A percentile compares a stretch with the other conserved stretches of the same genome.
Evolutionary conservation across 37 sponge, comb jelly and placozoan genomes (phyloP).

Genomic region (Axinella damicornis): DNA sequence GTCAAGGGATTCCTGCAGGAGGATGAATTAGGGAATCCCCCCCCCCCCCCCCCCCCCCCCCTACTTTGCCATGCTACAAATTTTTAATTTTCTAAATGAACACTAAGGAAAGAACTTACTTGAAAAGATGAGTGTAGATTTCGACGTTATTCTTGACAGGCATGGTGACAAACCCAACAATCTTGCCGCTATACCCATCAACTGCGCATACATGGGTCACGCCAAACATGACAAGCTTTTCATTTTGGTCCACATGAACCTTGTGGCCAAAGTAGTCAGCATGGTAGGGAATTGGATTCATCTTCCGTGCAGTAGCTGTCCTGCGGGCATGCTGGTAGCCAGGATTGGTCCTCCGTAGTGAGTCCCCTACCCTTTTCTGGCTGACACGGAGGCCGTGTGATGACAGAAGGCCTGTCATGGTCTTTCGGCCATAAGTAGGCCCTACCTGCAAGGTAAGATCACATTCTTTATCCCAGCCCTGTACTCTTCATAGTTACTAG

Average conservation of each 20-base stretch:
- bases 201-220: constrained; percentile 64
- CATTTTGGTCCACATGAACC: constrained; percentile 74
- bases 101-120: not conserved
- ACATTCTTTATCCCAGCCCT: too few species aligned
- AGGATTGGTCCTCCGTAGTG: constrained; percentile 33
- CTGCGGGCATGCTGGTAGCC: constrained; percentile 35
- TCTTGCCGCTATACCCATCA: constrained; percentile 74
- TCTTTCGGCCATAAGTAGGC: constrained; percentile 60
- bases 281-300: constrained; percentile 31
- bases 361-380: constrained; percentile 40
- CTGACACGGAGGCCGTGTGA: constrained; percentile 31
- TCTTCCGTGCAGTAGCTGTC: constrained; percentile 12
- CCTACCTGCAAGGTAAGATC: constrained; percentile 47
- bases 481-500: too few species aligned
- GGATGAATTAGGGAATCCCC: too few species aligned
- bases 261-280: constrained; percentile 78
- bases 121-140: constrained; percentile 56
- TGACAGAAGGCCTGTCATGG: constrained; percentile 56
- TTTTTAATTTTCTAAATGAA: too few species aligned
- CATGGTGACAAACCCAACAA: constrained; percentile 67
- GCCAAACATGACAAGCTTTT: constrained; percentile 77
- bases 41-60: too few species aligned
- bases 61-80: too few species aligned
- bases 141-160: constrained; percentile 68
- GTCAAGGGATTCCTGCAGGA: too few species aligned